Evolutionary conservation across 1,140 invertebrate species (phyloP), one percentile per base, ranked within the genome.

Genomic region (Plectus sambesii): DNA sequence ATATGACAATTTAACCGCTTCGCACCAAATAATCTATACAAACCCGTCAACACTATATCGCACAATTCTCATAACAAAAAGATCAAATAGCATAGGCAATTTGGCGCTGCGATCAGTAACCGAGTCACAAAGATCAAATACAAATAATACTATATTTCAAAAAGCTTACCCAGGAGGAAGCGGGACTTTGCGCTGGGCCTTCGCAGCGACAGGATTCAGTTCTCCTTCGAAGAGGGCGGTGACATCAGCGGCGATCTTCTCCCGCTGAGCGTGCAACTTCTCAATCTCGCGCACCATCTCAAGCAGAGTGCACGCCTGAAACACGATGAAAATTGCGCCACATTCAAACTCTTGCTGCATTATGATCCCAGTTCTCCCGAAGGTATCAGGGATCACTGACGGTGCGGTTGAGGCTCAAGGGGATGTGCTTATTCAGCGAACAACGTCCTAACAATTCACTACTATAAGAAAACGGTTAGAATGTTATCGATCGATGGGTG

Each of bases 141-240:
- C n/a, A n/a, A n/a, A n/a, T n/a, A n/a, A n/a, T n/a, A n/a, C 17
- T 6, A 19, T 6, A 6, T 40, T 8, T 40, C 8, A 19, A n/a
- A n/a, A n/a, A n/a, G n/a, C 24, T 69, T 63, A 81, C 77, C 88
- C 90, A 57, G 93, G 83, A 1, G 94, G 93, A 50, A 99, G 77
- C 51, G 87, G 92, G 15, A 99, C 94, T 79, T 97, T 97, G 62
- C 82, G 81, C 74, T 99, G 94, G 40, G 94, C 94, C 76, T 97
- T 97, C 0, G 87, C 82, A 26, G 93, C 92, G 23, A 99, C 93
- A 2, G 94, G 94, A 75, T 98, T 99, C 5, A 99, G 74, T 70
- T 97, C 90, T 2, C 90, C 89, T 36, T 79, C 76, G 72, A 93
- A 78, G 17, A 80, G 53, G 3, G 60, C 44, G 2, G 60, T 53